Evolutionary conservation across 2,888 invertebrate genomes (phyloP).

Genomic region (Lycia hirtaria): DNA sequence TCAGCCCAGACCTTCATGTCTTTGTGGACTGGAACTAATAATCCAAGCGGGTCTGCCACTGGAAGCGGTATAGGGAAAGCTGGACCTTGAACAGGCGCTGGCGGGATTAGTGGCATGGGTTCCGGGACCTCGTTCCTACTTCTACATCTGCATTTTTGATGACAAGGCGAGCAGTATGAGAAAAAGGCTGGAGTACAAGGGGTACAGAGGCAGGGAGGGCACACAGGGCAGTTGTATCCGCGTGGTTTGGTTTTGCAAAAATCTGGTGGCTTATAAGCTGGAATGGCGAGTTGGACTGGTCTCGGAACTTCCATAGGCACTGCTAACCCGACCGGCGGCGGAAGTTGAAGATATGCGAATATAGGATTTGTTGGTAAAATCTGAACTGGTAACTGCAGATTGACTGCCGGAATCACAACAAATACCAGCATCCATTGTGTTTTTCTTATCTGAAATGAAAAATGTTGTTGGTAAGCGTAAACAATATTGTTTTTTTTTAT

Average conservation of each 20-base stretch:
- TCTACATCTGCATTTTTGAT: constrained; percentile 66
- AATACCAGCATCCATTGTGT: constrained; percentile 43
- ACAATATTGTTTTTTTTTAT: too few relatives aligned
- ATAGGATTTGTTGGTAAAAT: constrained; percentile 25
- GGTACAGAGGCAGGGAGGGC: constrained; percentile 69
- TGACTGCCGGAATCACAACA: constrained; percentile 36
- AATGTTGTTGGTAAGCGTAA: too few relatives aligned
- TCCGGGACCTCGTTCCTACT: constrained; percentile 49
- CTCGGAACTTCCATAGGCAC: constrained; percentile 40
- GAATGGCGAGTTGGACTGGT: constrained; percentile 57
- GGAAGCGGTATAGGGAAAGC: constrained; percentile 19
- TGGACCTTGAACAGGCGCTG: constrained; percentile 20
- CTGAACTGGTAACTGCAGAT: constrained; percentile 46
- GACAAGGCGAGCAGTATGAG: constrained; percentile 72
- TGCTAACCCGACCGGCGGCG: constrained; percentile 23
- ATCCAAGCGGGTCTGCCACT: constrained; percentile 1
- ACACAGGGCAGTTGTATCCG: constrained; percentile 61
- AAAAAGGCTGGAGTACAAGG: constrained; percentile 76
- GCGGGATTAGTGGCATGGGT: constrained; percentile 48
- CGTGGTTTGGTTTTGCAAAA: constrained; percentile 43
- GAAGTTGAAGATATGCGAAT: constrained; percentile 33
- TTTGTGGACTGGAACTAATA: constrained; percentile 13
- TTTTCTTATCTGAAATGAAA: constrained; percentile 40
- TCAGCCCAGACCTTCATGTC: constrained; percentile 2
- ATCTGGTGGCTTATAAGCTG: constrained; percentile 45